Conservation (phyloP, 2,888 invertebrate species). For the Dryococelus australis region DNA sequence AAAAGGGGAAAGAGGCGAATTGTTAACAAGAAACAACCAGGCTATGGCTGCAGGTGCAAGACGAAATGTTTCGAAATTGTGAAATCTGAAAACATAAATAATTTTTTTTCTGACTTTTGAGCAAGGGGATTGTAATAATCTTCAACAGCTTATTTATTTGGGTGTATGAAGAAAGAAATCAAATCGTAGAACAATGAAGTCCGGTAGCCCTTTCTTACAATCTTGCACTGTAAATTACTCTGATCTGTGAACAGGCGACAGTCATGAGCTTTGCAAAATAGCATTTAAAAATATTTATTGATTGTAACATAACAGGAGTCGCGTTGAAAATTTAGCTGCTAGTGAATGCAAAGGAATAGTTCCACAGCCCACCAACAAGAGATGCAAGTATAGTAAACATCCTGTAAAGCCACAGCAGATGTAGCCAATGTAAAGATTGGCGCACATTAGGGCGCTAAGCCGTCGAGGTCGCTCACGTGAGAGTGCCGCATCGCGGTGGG, state of each 20-base stretch:
- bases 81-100: too few relatives aligned
- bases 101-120: too few relatives aligned
- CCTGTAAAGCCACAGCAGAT: not conserved
- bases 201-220: not conserved
- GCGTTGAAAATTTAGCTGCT: not conserved
- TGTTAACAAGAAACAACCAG: too few relatives aligned
- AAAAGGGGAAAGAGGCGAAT: too few relatives aligned
- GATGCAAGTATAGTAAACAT: not conserved
- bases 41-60: too few relatives aligned
- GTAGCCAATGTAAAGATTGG: not conserved
- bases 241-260: not conserved
- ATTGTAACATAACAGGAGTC: not conserved
- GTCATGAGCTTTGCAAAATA: not conserved
- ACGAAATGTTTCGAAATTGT: too few relatives aligned
- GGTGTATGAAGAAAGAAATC: not conserved
- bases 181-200: not conserved
- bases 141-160: conserved; percentile 1
- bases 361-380: not conserved
- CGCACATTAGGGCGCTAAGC: too few relatives aligned
- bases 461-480: too few relatives aligned
- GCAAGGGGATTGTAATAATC: not conserved
- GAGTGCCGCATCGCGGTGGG: too few relatives aligned
- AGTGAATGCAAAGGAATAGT: not conserved
- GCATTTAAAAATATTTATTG: not conserved
- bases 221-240: not conserved